Base-by-base conservation (phyloP, 1,140 invertebrate genomes). In the Drosophila nannoptera region DNA sequence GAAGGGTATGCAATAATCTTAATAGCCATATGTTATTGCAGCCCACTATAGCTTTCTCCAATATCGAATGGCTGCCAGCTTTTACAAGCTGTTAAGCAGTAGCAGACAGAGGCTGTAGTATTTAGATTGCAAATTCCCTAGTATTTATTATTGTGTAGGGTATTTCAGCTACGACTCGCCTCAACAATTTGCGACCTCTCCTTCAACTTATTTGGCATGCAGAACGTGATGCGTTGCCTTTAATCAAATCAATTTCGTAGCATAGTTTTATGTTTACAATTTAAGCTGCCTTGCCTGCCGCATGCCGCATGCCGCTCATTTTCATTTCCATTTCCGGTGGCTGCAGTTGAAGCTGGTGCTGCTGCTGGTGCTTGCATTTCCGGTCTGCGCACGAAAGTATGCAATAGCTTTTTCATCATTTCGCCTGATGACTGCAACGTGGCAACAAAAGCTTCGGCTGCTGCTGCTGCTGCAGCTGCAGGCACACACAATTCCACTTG, bases 251-350 rank as follows among this genome's bases (percentile, higher is more conserved):
- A 87, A 87, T 87, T 87, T 87, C 77, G 73, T 63, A 74, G 84
- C 84, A 87, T 87, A 87, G 80, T 87, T 87, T 87, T 87, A 87
- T 87, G 84, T 66, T 77, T 77, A 87, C 84, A 82, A 86, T 87
- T 87, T 87, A 80, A 77, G 77, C 78, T 86, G 46, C 29, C 36
- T 7, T 8, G 49, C 55, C 38, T 12, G 46, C 46, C 29, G 0
- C 31, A 12, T 52, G 38, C 64, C 48, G 9, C 36, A 36, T 36
- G 45, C 42, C 61, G 12, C 49, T 43, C 50, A 56, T 68, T 70
- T 75, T 48, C 36, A 73, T 63, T 63, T 73, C 54, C 67, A 61
- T 63, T 74, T 59, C 42, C 35, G 62, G 45, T 53, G 53, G 55
- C 67, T 69, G 36, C 22, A 2, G 22, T 22, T 22, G 22, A 22